Conservation (phyloP, 1,140 invertebrate species). For the Conopomorpha cramerella region DNA sequence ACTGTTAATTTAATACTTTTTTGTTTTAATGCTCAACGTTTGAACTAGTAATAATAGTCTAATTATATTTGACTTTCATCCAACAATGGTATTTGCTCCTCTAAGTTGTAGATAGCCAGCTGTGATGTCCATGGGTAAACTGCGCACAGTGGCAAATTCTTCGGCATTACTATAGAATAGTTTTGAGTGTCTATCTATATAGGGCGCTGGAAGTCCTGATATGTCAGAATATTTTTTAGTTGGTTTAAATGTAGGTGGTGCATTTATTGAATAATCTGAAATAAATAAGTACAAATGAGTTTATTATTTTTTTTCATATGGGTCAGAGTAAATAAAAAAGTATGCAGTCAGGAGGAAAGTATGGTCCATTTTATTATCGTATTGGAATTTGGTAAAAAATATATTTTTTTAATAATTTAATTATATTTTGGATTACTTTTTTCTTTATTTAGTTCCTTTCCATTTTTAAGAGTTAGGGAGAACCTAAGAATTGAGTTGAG, state of each 20-base stretch:
- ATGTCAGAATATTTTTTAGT: constrained; percentile 94
- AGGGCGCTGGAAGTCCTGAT: constrained; percentile 83
- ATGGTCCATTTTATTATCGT: too few relatives aligned
- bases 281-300: constrained; percentile 11
- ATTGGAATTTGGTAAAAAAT: too few relatives aligned
- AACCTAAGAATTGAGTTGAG: too few relatives aligned
- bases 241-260: constrained; percentile 87
- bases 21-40: too few relatives aligned
- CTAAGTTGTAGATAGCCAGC: constrained; percentile 84
- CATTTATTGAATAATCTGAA: constrained; percentile 83
- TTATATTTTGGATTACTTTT: too few relatives aligned
- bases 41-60: too few relatives aligned
- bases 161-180: constrained; percentile 82
- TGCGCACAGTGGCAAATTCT: constrained; percentile 83
- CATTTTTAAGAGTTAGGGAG: too few relatives aligned
- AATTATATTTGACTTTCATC: constrained; percentile 44
- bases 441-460: too few relatives aligned
- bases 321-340: neutral
- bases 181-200: constrained; percentile 90
- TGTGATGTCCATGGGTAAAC: constrained; percentile 88
- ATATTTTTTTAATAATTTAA: too few relatives aligned
- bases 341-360: too few relatives aligned
- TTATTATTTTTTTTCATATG: neutral
- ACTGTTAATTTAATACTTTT: too few relatives aligned
- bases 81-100: constrained; percentile 84